Conservation (phyloP, 2,888 invertebrate species). For the Brachypalpus laphriformis region DNA sequence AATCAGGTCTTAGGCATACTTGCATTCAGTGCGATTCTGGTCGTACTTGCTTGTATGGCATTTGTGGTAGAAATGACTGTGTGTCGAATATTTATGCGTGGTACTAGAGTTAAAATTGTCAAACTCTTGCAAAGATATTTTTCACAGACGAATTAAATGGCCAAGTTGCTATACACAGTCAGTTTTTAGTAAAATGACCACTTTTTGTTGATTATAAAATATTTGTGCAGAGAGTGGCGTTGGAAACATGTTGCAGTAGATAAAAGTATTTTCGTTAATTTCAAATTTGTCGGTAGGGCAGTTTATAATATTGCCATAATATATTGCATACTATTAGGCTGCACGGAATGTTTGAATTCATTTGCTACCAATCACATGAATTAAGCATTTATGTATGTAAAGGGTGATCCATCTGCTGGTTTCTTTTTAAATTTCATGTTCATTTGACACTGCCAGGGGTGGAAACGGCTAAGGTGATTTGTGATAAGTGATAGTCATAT, state of each 20-base stretch:
- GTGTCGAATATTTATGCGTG: constrained; percentile 72
- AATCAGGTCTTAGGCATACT: constrained; percentile 78
- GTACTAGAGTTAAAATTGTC: constrained; percentile 75
- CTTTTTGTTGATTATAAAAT: not conserved
- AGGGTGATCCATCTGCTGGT: no score
- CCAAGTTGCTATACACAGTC: no score
- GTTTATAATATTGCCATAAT: not conserved
- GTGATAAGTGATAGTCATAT: no score
- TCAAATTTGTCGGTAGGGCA: not conserved
- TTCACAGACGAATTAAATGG: not conserved
- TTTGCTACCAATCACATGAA: no score
- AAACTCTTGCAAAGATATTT: constrained; percentile 76
- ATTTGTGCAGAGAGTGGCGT: not conserved
- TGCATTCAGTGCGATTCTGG: constrained; percentile 74
- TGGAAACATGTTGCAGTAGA: not conserved
- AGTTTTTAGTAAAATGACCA: no score
- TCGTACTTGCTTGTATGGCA: constrained; percentile 72
- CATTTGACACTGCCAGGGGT: no score
- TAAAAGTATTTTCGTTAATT: not conserved
- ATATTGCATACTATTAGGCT: constrained; percentile 7
- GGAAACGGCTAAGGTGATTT: no score
- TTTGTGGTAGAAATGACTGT: constrained; percentile 76
- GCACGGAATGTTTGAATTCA: no score
- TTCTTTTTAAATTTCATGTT: no score
- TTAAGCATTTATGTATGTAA: no score